Evolutionary conservation across 2,888 invertebrate species (phyloP).

Genomic region (Sycophila texana): DNA sequence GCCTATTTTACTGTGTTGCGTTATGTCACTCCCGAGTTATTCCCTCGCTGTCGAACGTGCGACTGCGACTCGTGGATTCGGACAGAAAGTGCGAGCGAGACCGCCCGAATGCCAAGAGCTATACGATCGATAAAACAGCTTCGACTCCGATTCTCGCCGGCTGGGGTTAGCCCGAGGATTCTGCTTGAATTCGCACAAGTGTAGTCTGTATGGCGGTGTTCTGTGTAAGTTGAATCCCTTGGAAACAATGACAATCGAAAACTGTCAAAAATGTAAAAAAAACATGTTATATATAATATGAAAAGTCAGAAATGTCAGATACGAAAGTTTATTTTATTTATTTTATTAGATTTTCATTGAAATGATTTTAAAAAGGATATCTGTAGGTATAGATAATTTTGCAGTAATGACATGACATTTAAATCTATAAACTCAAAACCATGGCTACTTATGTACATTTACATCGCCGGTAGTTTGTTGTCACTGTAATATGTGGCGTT

Average conservation of each 20-base stretch:
- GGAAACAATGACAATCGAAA: too few relatives aligned
- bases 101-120: neutral
- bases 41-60: slow-evolving; percentile 13
- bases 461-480: neutral
- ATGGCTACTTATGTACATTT: too few relatives aligned
- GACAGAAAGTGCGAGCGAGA: neutral
- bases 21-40: slow-evolving; percentile 24
- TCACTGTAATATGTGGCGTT: neutral
- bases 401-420: too few relatives aligned
- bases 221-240: neutral
- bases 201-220: neutral
- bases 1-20: slow-evolving; percentile 6
- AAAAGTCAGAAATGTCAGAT: too few relatives aligned
- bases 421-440: too few relatives aligned
- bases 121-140: neutral
- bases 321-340: neutral
- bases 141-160: neutral
- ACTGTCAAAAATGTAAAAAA: neutral
- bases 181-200: neutral
- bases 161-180: neutral
- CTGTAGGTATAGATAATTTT: too few relatives aligned
- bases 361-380: too few relatives aligned
- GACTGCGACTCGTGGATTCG: neutral
- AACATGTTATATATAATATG: too few relatives aligned
- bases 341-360: too few relatives aligned